Evolutionary conservation across 2,888 invertebrate genomes (phyloP).

Genomic region (Philhelius pedissequus): DNA sequence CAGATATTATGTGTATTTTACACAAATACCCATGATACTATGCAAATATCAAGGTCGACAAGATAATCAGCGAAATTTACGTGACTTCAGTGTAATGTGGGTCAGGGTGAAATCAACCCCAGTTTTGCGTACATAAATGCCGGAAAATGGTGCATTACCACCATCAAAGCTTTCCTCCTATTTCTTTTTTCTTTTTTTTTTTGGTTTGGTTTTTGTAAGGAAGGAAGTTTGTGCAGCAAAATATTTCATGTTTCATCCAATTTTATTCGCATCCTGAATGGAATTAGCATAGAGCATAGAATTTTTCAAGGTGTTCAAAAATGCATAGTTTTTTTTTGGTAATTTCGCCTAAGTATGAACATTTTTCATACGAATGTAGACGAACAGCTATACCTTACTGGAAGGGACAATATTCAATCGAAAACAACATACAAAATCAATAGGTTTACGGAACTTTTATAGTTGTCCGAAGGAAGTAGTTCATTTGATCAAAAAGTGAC

Average conservation of each 20-base stretch:
- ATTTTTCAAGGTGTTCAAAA: not conserved
- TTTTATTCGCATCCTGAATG: not conserved
- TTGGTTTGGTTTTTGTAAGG: not conserved
- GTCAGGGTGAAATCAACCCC: conserved; percentile 48
- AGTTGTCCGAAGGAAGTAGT: too few species aligned
- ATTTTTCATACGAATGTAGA: too few species aligned
- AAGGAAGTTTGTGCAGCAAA: not conserved
- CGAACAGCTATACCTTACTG: too few species aligned
- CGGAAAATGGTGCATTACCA: conserved; percentile 24
- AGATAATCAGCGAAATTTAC: conserved; percentile 61
- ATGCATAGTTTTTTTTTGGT: too few species aligned
- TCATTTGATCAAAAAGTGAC: too few species aligned
- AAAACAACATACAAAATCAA: too few species aligned
- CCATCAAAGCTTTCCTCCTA: not conserved
- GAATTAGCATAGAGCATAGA: not conserved
- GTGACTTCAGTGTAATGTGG: conserved; percentile 55
- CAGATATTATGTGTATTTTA: not conserved
- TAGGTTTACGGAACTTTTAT: too few species aligned
- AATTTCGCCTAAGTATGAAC: too few species aligned
- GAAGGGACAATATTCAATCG: too few species aligned
- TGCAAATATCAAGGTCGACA: conserved; percentile 62
- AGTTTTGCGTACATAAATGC: conserved; percentile 18
- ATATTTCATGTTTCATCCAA: not conserved
- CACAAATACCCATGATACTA: conserved; percentile 45
- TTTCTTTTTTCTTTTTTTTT: not conserved